Evolutionary conservation across 2,888 invertebrate species (phyloP).

Genomic region (Troilus luridus): DNA sequence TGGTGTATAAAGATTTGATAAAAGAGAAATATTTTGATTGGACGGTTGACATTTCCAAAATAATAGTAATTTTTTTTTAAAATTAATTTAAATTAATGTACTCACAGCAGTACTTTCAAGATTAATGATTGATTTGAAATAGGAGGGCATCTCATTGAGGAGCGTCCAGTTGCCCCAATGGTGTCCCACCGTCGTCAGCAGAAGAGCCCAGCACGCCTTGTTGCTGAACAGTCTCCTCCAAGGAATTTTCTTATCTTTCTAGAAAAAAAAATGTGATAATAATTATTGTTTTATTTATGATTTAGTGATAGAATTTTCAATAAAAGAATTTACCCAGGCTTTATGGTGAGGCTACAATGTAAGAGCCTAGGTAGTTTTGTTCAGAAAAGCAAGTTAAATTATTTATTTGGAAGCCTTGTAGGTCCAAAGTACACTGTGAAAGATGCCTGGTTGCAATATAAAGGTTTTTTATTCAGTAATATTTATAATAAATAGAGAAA

Average conservation of each 20-base stretch:
- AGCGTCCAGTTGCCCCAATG: constrained; percentile 88
- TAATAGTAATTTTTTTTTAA: no score
- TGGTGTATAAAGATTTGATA: no score
- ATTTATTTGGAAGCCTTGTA: no score
- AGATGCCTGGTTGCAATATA: no score
- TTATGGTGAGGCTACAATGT: not conserved
- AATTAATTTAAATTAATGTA: not conserved
- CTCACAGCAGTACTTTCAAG: constrained; percentile 76
- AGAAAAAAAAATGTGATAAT: not conserved
- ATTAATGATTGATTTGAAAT: constrained; percentile 80
- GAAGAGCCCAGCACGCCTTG: constrained; percentile 73
- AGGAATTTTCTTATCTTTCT: constrained; percentile 63
- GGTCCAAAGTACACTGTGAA: no score
- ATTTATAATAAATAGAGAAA: no score
- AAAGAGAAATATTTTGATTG: no score
- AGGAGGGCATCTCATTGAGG: constrained; percentile 85
- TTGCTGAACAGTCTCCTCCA: constrained; percentile 74
- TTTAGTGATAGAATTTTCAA: no score
- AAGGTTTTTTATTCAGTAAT: no score
- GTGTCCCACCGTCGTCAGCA: constrained; percentile 81
- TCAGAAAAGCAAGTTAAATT: no score
- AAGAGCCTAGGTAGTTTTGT: no score
- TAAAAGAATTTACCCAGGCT: not conserved
- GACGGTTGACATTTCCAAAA: no score
- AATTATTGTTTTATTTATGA: not conserved